Evolutionary conservation across 2,888 invertebrate genomes (phyloP).

Genomic region (Octodonta nipae): DNA sequence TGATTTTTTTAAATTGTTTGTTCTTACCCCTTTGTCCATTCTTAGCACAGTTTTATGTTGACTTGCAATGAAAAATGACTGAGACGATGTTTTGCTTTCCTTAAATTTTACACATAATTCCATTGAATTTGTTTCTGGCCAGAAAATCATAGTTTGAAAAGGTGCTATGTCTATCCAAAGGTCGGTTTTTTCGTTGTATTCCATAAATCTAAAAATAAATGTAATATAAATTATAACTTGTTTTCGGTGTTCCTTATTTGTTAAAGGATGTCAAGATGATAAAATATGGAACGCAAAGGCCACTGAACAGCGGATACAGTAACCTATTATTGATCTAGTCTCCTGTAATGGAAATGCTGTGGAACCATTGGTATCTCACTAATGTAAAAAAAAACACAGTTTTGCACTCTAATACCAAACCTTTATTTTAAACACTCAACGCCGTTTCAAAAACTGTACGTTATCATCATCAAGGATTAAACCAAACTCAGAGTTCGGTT

Average conservation of each 20-base stretch:
- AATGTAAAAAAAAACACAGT: too few species aligned
- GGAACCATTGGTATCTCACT: too few species aligned
- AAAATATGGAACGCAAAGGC: too few species aligned
- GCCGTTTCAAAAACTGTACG: too few species aligned
- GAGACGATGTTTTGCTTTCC: constrained; percentile 62
- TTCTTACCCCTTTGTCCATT: constrained; percentile 68
- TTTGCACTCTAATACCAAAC: too few species aligned
- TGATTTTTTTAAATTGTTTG: constrained; percentile 1
- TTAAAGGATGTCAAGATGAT: too few species aligned
- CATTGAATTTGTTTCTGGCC: constrained; percentile 72
- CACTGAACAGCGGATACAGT: too few species aligned
- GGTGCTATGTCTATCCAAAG: constrained; percentile 66
- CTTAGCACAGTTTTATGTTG: constrained; percentile 61
- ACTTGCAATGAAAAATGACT: constrained; percentile 59
- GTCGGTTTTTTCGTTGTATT: constrained; percentile 72
- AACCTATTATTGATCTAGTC: too few species aligned
- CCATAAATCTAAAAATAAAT: constrained; percentile 53
- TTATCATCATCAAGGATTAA: too few species aligned
- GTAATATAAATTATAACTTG: not conserved
- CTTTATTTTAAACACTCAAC: too few species aligned
- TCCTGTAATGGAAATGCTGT: too few species aligned
- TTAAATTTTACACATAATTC: constrained; percentile 67
- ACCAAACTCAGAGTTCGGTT: too few species aligned
- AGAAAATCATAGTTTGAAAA: constrained; percentile 58
- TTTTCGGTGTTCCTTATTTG: not conserved